A percentile compares a stretch with the other conserved stretches of the same genome.
These are phyloP conservation scores for Ceyx cyanopectus DNA, from an alignment of 2,113 vertebrate species.

Conservation along the genomic window DNA sequence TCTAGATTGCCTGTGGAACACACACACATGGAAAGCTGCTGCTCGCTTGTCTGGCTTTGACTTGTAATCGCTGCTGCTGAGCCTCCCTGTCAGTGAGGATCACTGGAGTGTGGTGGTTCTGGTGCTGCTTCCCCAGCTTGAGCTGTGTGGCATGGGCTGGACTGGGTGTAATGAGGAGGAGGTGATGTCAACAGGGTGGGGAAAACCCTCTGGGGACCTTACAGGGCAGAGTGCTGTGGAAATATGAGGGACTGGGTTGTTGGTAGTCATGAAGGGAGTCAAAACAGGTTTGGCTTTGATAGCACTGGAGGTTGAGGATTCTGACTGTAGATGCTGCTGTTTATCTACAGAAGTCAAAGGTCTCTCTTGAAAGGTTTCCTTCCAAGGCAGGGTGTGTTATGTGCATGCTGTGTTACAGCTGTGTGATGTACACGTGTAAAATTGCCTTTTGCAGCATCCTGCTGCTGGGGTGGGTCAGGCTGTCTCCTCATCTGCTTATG, in stretches of 20 bases:
- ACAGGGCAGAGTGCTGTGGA: neutral
- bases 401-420: neutral
- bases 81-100: neutral
- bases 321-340: neutral
- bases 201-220: neutral
- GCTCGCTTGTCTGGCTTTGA: neutral
- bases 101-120: neutral
- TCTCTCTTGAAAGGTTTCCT: neutral
- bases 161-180: neutral
- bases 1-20: neutral
- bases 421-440: neutral
- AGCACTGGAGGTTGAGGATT: neutral
- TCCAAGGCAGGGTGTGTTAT: neutral
- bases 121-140: neutral
- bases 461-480: neutral
- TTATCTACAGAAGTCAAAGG: neutral
- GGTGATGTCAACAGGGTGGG: neutral
- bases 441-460: neutral
- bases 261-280: neutral
- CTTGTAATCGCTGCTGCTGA: neutral
- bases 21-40: neutral
- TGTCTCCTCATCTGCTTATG: neutral
- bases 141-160: neutral
- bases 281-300: neutral
- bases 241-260: neutral